Conservation (phyloP, 2,113 vertebrate genomes). For the Excalfactoria chinensis region DNA sequence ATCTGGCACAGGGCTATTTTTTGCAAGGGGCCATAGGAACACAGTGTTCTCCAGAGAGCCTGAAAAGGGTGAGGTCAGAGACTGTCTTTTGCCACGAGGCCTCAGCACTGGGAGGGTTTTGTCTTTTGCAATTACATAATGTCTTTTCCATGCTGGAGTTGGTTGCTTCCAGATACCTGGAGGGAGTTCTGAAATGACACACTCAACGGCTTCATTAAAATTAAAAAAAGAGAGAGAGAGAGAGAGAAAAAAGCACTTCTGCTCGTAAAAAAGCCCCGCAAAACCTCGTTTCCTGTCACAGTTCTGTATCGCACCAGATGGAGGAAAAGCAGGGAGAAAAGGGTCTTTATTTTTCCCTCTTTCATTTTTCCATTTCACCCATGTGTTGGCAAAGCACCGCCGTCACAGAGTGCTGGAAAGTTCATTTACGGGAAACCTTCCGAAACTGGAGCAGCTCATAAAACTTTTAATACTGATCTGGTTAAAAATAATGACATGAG, state of each 20-base stretch:
- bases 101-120: conserved; percentile 36
- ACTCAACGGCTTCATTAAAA: conserved; percentile 16
- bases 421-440: conserved; percentile 75
- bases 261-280: conserved; percentile 41
- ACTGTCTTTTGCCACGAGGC: conserved; percentile 52
- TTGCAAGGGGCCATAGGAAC: conserved; percentile 44
- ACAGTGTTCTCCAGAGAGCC: conserved; percentile 67
- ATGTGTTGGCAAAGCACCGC: conserved; percentile 54
- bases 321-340: not conserved
- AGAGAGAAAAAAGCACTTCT: conserved; percentile 11
- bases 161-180: conserved; percentile 64
- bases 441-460: conserved; percentile 65
- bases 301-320: conserved; percentile 63
- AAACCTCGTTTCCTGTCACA: conserved; percentile 72
- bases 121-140: conserved; percentile 69
- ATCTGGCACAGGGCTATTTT: conserved; percentile 55
- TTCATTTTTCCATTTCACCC: conserved; percentile 72
- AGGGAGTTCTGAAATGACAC: conserved; percentile 60
- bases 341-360: not conserved
- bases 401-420: conserved; percentile 66
- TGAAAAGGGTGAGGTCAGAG: conserved; percentile 56
- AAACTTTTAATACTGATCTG: conserved; percentile 66
- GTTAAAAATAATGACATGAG: conserved; percentile 65
- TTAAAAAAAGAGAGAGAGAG: not conserved
- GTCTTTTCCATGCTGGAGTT: conserved; percentile 69